These are phyloP conservation scores for Dipodomys ordii DNA, from an alignment of 2,113 vertebrate genomes.

Conservation along the genomic window DNA sequence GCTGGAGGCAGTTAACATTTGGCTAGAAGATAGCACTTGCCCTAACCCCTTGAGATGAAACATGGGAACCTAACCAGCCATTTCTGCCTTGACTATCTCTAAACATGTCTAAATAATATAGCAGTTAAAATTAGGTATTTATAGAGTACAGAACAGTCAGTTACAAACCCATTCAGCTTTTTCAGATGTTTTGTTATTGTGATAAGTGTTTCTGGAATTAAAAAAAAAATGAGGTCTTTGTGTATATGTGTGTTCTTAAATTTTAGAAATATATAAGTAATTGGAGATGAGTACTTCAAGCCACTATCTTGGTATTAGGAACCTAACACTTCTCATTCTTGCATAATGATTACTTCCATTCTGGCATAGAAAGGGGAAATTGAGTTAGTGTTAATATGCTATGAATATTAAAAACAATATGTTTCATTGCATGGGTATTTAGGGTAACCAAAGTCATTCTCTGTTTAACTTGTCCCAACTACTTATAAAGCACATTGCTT, in stretches of 20 bases:
- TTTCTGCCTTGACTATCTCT: not conserved
- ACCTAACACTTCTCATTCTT: not conserved
- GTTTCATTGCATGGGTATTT: not conserved
- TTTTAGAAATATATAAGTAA: constrained; percentile 1
- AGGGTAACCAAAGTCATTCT: not conserved
- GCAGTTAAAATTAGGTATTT: not conserved
- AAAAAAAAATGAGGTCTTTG: not conserved
- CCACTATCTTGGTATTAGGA: not conserved
- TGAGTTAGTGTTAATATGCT: not conserved
- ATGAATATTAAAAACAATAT: not conserved
- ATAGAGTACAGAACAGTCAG: not conserved
- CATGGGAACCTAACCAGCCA: not conserved
- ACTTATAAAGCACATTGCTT: not conserved
- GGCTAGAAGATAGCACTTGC: not conserved
- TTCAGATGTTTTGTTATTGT: not conserved
- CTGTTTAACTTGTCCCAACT: not conserved
- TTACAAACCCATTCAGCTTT: not conserved
- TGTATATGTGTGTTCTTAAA: not conserved
- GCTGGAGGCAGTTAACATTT: not conserved
- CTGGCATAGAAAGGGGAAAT: not conserved
- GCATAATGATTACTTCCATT: not conserved
- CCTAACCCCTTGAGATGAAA: not conserved
- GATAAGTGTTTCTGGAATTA: not conserved
- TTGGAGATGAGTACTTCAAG: not conserved
- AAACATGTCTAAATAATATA: not conserved